A percentile compares a stretch with the other conserved stretches of the same genome.
Evolutionary conservation across 2,888 invertebrate species (phyloP).

Genomic region (Abscondita cerata): DNA sequence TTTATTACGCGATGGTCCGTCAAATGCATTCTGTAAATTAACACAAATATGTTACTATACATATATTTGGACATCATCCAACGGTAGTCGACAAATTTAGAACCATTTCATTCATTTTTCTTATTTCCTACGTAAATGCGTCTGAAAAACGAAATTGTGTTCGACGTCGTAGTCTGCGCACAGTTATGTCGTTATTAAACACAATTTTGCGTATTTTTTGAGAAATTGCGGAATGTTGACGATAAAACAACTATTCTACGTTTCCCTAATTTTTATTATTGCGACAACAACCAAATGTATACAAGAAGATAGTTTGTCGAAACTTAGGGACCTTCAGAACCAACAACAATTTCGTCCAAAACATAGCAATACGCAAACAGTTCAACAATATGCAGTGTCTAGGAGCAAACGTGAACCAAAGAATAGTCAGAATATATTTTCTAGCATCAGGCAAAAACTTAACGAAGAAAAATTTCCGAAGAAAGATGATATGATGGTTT

Average conservation of each 20-base stretch:
- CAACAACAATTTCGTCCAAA: constrained; percentile 32
- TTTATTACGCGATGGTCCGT: constrained; percentile 1
- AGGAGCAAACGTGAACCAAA: constrained; percentile 24
- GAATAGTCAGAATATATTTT: constrained; percentile 28
- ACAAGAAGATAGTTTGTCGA: neutral
- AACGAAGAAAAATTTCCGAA: constrained; percentile 37
- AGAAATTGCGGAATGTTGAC: constrained; percentile 11
- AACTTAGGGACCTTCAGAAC: constrained; percentile 20
- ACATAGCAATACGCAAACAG: constrained; percentile 31
- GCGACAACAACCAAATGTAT: constrained; percentile 3
- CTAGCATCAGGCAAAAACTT: constrained; percentile 16
- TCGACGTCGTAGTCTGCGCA: constrained; percentile 5
- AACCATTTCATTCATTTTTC: constrained; percentile 28
- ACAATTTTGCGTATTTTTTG: neutral
- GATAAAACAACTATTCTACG: constrained; percentile 7
- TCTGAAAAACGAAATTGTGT: constrained; percentile 15
- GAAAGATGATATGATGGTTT: constrained; percentile 48
- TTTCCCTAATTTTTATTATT: constrained; percentile 13
- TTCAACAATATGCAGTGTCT: constrained; percentile 9
- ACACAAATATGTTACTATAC: constrained; percentile 12
- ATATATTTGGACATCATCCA: constrained; percentile 29
- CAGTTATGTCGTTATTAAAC: constrained; percentile 3
- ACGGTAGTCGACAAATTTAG: constrained; percentile 30
- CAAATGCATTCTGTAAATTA: constrained; percentile 13
- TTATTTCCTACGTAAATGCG: constrained; percentile 21